Evolutionary conservation across 2,888 invertebrate species (phyloP).

Genomic region (Melipona bicolor): DNA sequence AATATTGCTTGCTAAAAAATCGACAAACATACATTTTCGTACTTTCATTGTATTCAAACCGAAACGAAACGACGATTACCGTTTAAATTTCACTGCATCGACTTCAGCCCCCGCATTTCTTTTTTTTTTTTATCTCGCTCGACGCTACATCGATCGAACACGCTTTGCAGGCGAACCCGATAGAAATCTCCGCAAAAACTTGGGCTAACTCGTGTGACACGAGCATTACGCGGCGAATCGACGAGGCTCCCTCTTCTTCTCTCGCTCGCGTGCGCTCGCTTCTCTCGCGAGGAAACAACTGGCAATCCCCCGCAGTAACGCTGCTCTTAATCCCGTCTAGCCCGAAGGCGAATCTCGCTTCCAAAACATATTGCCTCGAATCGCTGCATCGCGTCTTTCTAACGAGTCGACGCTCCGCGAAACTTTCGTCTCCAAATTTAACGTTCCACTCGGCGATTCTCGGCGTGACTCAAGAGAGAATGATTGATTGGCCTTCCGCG

Average conservation of each 20-base stretch:
- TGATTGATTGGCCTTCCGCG: not conserved
- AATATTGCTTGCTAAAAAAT: not conserved
- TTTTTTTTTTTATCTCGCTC: constrained; percentile 28
- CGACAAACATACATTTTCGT: no score
- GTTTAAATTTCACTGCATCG: constrained; percentile 36
- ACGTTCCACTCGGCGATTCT: constrained; percentile 5
- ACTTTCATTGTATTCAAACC: not conserved
- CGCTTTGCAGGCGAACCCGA: constrained; percentile 46
- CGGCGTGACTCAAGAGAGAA: not conserved
- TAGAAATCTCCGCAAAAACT: constrained; percentile 68
- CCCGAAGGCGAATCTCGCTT: constrained; percentile 64
- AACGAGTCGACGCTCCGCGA: constrained; percentile 7
- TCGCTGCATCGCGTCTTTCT: not conserved
- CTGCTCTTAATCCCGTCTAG: constrained; percentile 70
- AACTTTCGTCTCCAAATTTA: not conserved
- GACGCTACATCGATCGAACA: constrained; percentile 62
- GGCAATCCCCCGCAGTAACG: constrained; percentile 45
- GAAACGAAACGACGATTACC: not conserved
- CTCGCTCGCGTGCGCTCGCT: constrained; percentile 50
- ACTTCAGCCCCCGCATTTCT: constrained; percentile 7
- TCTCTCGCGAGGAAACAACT: constrained; percentile 53
- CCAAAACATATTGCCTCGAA: constrained; percentile 28
- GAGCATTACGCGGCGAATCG: constrained; percentile 66
- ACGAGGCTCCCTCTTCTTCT: constrained; percentile 39
- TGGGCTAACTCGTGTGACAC: constrained; percentile 64